A percentile compares a stretch with the other conserved stretches of the same genome.
Evolutionary conservation across 2,797 vertebrate species (phyloP).

Genomic region (Alouatta caraya): DNA sequence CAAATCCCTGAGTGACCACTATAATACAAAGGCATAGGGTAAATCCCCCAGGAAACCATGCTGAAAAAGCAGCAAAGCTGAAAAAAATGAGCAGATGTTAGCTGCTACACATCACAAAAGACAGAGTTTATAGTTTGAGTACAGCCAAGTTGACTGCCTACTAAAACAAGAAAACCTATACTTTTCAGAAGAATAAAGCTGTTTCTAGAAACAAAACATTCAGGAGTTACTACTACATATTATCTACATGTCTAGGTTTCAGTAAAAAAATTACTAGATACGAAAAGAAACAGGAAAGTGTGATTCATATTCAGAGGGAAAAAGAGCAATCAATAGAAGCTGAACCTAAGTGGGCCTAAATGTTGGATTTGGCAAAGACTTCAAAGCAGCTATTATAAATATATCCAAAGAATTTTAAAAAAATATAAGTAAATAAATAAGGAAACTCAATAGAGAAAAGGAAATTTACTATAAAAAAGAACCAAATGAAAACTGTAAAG

Average conservation of each 20-base stretch:
- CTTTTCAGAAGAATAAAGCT: slow-evolving; percentile 20
- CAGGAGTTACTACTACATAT: not conserved
- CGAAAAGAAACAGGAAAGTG: slow-evolving; percentile 12
- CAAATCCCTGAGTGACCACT: not conserved
- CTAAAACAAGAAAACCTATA: not conserved
- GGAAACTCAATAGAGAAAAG: not conserved
- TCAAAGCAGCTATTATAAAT: slow-evolving; percentile 39
- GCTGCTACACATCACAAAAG: not conserved
- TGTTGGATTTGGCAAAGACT: slow-evolving; percentile 4
- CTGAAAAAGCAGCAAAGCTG: not conserved
- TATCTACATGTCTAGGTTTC: not conserved
- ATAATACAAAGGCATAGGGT: not conserved
- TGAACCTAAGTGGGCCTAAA: not conserved
- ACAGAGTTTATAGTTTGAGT: not conserved
- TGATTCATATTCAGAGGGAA: not conserved
- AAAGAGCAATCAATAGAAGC: not conserved
- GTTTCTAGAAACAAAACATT: slow-evolving; percentile 14
- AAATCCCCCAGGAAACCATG: not conserved
- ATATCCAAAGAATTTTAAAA: not conserved
- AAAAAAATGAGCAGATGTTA: not conserved
- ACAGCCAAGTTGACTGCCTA: not conserved
- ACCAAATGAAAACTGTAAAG: not conserved
- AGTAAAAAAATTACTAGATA: slow-evolving; percentile 2
- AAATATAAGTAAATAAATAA: not conserved
- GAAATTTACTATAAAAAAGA: not conserved